Evolutionary conservation across 37 sponge, comb jelly and placozoan species (phyloP).

Genomic region (Theonella swinhoei): DNA sequence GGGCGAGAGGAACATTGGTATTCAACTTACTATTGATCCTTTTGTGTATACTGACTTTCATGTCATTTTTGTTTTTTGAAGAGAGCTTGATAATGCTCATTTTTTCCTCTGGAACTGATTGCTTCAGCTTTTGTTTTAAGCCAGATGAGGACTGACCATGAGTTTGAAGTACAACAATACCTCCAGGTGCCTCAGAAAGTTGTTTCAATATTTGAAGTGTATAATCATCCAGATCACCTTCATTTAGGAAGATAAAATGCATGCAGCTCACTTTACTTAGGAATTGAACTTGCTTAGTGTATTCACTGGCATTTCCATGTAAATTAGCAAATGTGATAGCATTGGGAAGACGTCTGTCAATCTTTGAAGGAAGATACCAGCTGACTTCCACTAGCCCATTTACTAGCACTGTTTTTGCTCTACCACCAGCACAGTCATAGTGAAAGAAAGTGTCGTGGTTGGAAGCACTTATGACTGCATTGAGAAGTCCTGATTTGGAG

Average conservation of each 20-base stretch:
- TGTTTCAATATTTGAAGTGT: not conserved
- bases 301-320: slow-evolving; percentile 16
- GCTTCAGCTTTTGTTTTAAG: not conserved
- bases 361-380: slow-evolving; percentile 33
- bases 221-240: not conserved
- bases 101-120: not conserved
- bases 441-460: too few relatives aligned
- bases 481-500: too few relatives aligned
- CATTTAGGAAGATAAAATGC: slow-evolving; percentile 2
- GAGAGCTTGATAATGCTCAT: not conserved
- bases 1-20: too few relatives aligned
- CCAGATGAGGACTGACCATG: not conserved
- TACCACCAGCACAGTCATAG: too few relatives aligned
- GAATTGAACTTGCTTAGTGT: slow-evolving; percentile 25
- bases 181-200: not conserved
- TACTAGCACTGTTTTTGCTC: not conserved
- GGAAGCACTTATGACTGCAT: too few relatives aligned
- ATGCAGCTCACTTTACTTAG: slow-evolving; percentile 7
- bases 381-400: slow-evolving; percentile 34
- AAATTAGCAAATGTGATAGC: slow-evolving; percentile 28
- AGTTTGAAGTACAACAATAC: not conserved
- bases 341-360: slow-evolving; percentile 9
- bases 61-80: not conserved
- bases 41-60: not conserved
- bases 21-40: not conserved